Evolutionary conservation across 2,888 invertebrate species (phyloP), one percentile per base, ranked within the genome.

Genomic region (Tanypteryx hageni): DNA sequence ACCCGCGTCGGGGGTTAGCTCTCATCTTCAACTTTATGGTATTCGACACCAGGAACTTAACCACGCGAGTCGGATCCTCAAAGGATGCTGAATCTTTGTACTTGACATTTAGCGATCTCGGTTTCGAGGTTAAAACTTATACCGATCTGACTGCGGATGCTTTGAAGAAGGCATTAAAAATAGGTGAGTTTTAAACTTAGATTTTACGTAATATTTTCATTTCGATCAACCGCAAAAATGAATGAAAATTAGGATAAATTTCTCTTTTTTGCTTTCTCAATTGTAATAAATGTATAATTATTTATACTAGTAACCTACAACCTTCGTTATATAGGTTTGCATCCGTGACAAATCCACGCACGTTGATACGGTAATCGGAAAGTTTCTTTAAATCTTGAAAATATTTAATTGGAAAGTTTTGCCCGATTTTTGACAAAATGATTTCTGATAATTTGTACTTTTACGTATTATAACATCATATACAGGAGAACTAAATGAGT

Each of bases 11-110:
- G 1, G 89, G 89, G 27, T 64, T 44, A 68, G 89, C 61, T 44
- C 18, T 89, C 44, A 89, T 89, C 61, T 68, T 89, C 89, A 89
- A 89, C 44, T 89, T 89, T 64, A 44, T 89, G 18, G 11, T 14
- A 7, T 89, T 89, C n/a, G 64, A 89, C 16, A 89, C 64, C 8
- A 68, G 64, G 9, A 31, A 7, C 0, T 64, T 64, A 8, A 31
- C 64, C 27, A 68, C 44, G 0, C 31, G 89, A 44, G 18, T n/a
- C 44, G 89, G 89, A 13, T 89, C 89, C 3, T 14, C 44, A 11
- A 44, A 89, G 64, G 89, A 89, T 56, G 89, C 56, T 10, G 64
- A 89, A 8, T 64, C 31, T 18, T 68, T 89, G 27, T 44, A 61
- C 5, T 0, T 10, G 16, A 89, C 89, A 3, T 44, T 89, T 13